phyloP scores from a whole-genome alignment of 2,113 vertebrate species.

The Sus scrofa region DNA sequence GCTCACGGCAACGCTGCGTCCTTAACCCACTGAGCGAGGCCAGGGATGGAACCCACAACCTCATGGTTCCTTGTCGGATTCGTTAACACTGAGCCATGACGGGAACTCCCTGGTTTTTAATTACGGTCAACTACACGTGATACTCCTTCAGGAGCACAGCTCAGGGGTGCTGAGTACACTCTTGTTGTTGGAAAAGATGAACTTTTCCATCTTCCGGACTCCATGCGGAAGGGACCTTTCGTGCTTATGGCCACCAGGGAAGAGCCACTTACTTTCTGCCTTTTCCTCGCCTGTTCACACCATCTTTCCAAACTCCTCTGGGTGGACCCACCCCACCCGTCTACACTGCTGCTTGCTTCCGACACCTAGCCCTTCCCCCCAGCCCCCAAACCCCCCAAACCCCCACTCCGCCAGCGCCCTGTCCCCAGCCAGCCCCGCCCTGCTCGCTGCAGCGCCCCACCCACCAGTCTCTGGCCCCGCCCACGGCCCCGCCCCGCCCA shows the following conservation, averaged over 20 bases:
- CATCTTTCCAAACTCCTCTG: neutral
- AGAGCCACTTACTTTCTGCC: too few species aligned
- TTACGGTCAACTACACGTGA: too few species aligned
- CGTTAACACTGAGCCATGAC: too few species aligned
- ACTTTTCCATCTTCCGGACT: neutral
- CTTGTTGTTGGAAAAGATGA: rapidly evolving
- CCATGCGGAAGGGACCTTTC: rapidly evolving
- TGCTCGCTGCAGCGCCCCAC: too few species aligned
- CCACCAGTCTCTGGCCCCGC: neutral
- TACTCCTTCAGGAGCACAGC: rapidly evolving
- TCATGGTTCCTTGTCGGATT: too few species aligned
- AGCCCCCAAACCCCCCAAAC: too few species aligned
- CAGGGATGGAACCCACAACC: too few species aligned
- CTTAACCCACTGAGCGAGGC: too few species aligned
- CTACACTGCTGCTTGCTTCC: neutral
- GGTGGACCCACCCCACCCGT: rapidly evolving
- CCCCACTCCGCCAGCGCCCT: too few species aligned
- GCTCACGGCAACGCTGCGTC: too few species aligned
- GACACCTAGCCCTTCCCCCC: neutral
- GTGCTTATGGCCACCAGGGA: neutral
- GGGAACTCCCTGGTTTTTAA: too few species aligned
- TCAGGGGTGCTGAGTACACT: rapidly evolving
- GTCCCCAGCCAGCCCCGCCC: neutral
- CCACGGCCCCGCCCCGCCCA: neutral
- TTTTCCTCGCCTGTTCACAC: too few species aligned